Evolutionary conservation across 2,888 invertebrate species (phyloP), one percentile per base, ranked within the genome.

Genomic region (Malthinus flaveolus): DNA sequence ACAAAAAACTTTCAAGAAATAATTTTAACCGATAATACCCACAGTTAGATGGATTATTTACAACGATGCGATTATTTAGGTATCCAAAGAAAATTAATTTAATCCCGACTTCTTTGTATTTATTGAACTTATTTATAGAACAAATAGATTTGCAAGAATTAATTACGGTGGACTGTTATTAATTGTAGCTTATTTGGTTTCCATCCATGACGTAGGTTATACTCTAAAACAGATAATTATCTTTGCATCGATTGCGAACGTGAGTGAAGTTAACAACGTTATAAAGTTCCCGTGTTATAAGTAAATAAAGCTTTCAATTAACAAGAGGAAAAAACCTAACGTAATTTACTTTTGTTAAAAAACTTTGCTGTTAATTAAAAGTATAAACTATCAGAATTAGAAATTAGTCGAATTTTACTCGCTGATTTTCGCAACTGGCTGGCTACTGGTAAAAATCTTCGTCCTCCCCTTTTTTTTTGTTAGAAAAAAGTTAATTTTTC

Each of bases 161-260:
- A 50, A 56, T 56, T 50, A 32, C 15, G 37, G 32, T 42, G 9
- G 51, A 34, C 47, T 35, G 31, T 53, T 58, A 58, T 58, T 58
- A 58, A 58, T 58, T 51, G 52, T 47, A 44, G 37, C 58, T 53
- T 52, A 58, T 52, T 58, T 53, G 39, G 58, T 52, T 49, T 53
- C 47, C 39, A 47, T 32, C 42, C 47, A 34, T 53, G 42, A 52
- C 51, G 51, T 46, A 36, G 39, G 39, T 42, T n/a, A 42, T 42
- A 42, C 39, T 42, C 39, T 36, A 31, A 36, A 49, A n/a, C 35
- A 45, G 56, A 56, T 56, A 45, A 56, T 37, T 33, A 56, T 56
- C 56, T 48, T 31, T 12, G 48, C 32, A 55, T 55, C 49, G 55
- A 49, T 49, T 49, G 47, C 33, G 47, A 47, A 47, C 33, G 39